Conservation (phyloP, 2,113 vertebrate genomes). For the Erpornis zantholeuca region DNA sequence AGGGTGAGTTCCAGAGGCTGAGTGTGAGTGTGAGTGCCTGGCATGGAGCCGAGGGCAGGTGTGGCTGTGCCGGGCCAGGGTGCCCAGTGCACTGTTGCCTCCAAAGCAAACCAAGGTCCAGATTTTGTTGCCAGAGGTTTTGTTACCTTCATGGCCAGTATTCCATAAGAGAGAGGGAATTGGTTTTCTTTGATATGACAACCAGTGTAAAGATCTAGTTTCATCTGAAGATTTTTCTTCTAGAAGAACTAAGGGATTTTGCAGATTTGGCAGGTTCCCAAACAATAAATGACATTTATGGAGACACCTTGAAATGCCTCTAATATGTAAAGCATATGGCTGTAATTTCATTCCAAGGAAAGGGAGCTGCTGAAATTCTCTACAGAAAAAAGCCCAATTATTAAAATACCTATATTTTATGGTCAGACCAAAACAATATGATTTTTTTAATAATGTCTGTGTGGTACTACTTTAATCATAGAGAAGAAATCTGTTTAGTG, state of each 20-base stretch:
- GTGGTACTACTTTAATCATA: not conserved
- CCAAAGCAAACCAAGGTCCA: not conserved
- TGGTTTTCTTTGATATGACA: not conserved
- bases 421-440: not conserved
- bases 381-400: not conserved
- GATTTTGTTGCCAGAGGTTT: not conserved
- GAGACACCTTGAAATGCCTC: slow-evolving; percentile 27
- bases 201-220: not conserved
- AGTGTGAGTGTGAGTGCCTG: not conserved
- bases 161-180: not conserved
- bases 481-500: not conserved
- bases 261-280: slow-evolving; percentile 4
- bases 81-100: not conserved
- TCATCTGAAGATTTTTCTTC: not conserved
- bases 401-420: slow-evolving; percentile 4
- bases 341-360: slow-evolving; percentile 20
- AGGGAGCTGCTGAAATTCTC: not conserved
- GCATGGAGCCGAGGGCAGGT: not conserved
- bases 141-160: not conserved
- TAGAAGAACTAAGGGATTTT: not conserved
- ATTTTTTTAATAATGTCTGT: not conserved
- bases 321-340: slow-evolving; percentile 36
- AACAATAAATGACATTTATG: slow-evolving; percentile 43
- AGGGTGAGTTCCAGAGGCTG: not conserved
- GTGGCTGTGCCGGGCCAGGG: not conserved